Conservation (phyloP, 2,888 invertebrate genomes). For the Acronicta alni region DNA sequence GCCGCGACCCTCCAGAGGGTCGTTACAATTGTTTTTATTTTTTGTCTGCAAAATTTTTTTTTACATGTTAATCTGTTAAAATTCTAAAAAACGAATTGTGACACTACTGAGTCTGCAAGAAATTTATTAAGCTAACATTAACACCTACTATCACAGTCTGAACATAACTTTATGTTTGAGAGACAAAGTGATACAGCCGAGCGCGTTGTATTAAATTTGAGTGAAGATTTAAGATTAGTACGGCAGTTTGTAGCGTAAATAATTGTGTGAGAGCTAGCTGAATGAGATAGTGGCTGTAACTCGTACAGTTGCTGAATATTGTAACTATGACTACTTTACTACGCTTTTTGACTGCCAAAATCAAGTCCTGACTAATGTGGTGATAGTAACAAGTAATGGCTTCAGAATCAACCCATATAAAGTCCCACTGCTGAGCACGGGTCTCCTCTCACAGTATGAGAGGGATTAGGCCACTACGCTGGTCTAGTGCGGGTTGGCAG, state of each 20-base stretch:
- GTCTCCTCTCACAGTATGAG: too few species aligned
- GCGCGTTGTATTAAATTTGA: constrained; percentile 46
- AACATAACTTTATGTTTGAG: constrained; percentile 49
- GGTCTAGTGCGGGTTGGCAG: too few species aligned
- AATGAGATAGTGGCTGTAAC: constrained; percentile 14
- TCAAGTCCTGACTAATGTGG: neutral
- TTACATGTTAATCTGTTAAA: too few species aligned
- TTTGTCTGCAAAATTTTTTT: too few species aligned
- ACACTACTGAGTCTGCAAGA: too few species aligned
- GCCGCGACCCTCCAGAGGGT: too few species aligned
- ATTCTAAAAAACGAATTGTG: too few species aligned
- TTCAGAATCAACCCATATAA: too few species aligned
- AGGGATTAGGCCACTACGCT: too few species aligned
- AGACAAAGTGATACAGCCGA: constrained; percentile 17
- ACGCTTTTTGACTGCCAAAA: constrained; percentile 20
- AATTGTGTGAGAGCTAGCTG: constrained; percentile 22
- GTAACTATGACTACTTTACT: constrained; percentile 16
- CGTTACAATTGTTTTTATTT: too few species aligned
- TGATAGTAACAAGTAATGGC: too few species aligned
- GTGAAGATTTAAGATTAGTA: constrained; percentile 49
- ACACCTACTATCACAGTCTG: constrained; percentile 24
- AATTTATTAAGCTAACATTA: constrained; percentile 10
- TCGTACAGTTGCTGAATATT: constrained; percentile 37
- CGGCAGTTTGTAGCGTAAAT: constrained; percentile 42
- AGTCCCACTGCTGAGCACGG: too few species aligned